These are phyloP conservation scores for Alosa sapidissima DNA, from an alignment of 2,797 vertebrate species.

Conservation along the genomic window DNA sequence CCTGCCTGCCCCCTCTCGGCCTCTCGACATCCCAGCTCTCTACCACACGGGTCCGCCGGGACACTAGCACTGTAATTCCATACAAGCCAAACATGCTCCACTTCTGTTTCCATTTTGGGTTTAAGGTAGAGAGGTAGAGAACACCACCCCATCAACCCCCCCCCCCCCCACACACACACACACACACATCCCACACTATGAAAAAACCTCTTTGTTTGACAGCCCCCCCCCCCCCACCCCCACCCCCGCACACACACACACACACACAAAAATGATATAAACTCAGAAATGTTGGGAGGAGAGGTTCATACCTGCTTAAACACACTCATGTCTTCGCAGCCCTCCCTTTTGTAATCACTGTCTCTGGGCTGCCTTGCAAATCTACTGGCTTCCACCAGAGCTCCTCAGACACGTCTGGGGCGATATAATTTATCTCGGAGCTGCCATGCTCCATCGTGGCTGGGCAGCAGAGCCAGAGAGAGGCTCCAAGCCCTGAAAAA, in stretches of 20 bases:
- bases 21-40: slow-evolving; percentile 39
- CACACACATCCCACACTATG: slow-evolving; percentile 9
- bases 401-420: background rate
- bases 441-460: background rate
- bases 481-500: background rate
- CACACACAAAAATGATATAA: background rate
- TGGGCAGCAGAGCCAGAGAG: background rate
- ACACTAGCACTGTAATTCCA: slow-evolving; percentile 57
- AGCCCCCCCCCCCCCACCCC: slow-evolving; percentile 29
- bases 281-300: background rate
- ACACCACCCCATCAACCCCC: slow-evolving; percentile 30
- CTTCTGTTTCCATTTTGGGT: slow-evolving; percentile 61
- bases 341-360: slow-evolving; percentile 6
- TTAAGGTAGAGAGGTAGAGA: slow-evolving; percentile 38
- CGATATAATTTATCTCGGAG: background rate
- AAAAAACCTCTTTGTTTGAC: slow-evolving; percentile 53
- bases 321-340: background rate
- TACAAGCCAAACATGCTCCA: slow-evolving; percentile 59
- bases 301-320: background rate
- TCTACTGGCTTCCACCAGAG: background rate
- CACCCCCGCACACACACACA: background rate
- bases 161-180: slow-evolving; percentile 28
- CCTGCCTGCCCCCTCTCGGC: slow-evolving; percentile 33
- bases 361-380: background rate
- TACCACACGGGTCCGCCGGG: slow-evolving; percentile 50